These are phyloP conservation scores for Ceyx melanurus DNA, from an alignment of 2,113 vertebrate species.

Conservation along the genomic window DNA sequence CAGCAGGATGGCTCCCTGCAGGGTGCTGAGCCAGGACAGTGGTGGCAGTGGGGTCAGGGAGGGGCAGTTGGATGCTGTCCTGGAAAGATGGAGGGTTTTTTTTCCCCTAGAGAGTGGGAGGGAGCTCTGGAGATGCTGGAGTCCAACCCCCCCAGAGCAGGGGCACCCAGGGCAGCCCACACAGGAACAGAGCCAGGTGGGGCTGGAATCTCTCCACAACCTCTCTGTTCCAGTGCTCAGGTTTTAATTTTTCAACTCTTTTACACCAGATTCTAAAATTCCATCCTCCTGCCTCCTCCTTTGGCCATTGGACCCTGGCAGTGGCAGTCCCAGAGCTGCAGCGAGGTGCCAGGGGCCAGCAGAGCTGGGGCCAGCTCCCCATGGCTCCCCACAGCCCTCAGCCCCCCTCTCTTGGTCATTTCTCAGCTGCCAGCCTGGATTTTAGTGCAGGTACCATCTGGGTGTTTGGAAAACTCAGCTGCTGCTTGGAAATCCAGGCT, in stretches of 20 bases:
- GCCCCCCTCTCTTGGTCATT: neutral
- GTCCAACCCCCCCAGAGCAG: no score
- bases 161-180: no score
- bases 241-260: neutral
- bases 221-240: no score
- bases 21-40: neutral
- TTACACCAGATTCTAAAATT: rapidly evolving
- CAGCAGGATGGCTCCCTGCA: neutral
- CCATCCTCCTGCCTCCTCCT: no score
- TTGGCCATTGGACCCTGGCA: no score
- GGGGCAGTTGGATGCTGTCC: no score
- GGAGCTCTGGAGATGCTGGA: no score
- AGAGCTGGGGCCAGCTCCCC: neutral
- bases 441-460: neutral
- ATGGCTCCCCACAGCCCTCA: neutral
- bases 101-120: neutral
- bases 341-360: neutral
- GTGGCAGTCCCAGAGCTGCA: neutral
- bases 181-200: no score
- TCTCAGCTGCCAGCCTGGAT: neutral
- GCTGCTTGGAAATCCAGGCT: neutral
- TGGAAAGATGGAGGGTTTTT: neutral
- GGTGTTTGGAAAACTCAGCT: neutral
- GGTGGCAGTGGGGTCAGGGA: neutral
- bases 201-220: no score